Percentiles rank a stretch among this genome's conserved stretches.
phyloP scores from a whole-genome alignment of 2,113 vertebrate genomes.

The Chauna torquata region DNA sequence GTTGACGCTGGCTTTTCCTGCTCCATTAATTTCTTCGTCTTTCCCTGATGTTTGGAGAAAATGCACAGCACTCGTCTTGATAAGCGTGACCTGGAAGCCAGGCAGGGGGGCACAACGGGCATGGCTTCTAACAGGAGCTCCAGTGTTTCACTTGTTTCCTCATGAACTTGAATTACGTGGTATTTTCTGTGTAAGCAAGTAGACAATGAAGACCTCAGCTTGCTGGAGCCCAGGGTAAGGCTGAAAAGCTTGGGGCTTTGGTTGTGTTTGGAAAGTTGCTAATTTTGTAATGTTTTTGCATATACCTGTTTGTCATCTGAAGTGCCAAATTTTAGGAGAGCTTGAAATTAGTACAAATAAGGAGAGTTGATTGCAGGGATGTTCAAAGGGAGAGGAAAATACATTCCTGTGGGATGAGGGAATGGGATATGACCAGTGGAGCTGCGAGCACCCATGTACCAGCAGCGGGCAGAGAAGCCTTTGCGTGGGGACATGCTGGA shows the following conservation, averaged over 20 bases:
- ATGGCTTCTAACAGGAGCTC: neutral
- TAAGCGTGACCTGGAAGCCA: neutral
- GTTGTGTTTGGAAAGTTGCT: neutral
- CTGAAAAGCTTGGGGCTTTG: neutral
- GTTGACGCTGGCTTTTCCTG: neutral
- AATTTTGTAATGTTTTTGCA: neutral
- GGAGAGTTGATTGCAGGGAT: neutral
- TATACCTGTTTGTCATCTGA: neutral
- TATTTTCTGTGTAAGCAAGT: neutral
- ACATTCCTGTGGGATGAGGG: neutral
- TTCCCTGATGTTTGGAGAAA: neutral
- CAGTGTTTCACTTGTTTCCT: neutral
- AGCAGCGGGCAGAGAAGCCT: neutral
- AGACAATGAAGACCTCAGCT: neutral
- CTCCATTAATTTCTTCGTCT: neutral
- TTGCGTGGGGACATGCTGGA: neutral
- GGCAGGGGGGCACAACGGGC: neutral
- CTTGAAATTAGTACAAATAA: neutral
- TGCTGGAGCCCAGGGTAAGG: neutral
- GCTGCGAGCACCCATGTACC: fast-evolving
- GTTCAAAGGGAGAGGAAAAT: neutral
- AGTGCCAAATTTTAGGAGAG: neutral
- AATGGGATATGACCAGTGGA: neutral
- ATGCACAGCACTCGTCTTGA: neutral
- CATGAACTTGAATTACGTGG: neutral